A percentile compares a stretch with the other conserved stretches of the same genome.
Conservation (phyloP, 2,888 invertebrate genomes). For the Cryptus armator region DNA sequence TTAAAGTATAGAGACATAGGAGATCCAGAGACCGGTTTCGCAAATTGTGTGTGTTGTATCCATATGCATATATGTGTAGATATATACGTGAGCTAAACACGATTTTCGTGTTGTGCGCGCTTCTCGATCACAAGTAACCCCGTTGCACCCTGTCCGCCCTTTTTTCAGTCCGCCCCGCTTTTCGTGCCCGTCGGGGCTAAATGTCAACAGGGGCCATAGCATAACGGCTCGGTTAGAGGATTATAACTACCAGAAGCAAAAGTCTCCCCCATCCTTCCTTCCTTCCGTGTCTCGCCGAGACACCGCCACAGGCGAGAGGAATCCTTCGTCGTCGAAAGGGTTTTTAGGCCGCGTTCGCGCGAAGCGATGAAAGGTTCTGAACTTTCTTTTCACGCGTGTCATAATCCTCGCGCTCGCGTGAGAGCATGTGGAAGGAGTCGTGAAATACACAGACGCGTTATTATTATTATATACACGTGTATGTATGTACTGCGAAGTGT, state of each 20-base stretch:
- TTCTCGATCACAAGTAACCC: conserved; percentile 45
- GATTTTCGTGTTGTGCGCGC: conserved; percentile 31
- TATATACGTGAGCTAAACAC: conserved; percentile 22
- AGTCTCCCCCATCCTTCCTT: conserved; percentile 22
- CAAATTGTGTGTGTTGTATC: neutral
- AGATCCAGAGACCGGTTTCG: conserved; percentile 56
- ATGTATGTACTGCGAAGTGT: too few relatives aligned
- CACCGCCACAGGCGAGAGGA: conserved; percentile 64
- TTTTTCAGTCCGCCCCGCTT: conserved; percentile 25
- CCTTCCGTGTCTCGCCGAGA: conserved; percentile 21
- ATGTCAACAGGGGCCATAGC: conserved; percentile 80
- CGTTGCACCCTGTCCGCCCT: conserved; percentile 55
- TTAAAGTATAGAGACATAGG: conserved; percentile 22
- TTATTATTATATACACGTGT: too few relatives aligned
- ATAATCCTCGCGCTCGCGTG: conserved; percentile 81
- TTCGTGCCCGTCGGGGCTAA: conserved; percentile 76
- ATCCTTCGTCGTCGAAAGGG: conserved; percentile 62
- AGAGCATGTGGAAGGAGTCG: conserved; percentile 30
- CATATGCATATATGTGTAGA: neutral
- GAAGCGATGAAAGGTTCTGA: conserved; percentile 82
- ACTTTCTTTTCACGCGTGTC: conserved; percentile 79
- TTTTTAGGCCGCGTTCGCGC: conserved; percentile 66
- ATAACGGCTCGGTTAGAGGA: conserved; percentile 79
- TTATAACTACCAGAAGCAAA: conserved; percentile 68
- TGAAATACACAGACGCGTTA: neutral